Base-by-base conservation (phyloP, 1,140 invertebrate species). In the Druon quercuslanigerum region DNA sequence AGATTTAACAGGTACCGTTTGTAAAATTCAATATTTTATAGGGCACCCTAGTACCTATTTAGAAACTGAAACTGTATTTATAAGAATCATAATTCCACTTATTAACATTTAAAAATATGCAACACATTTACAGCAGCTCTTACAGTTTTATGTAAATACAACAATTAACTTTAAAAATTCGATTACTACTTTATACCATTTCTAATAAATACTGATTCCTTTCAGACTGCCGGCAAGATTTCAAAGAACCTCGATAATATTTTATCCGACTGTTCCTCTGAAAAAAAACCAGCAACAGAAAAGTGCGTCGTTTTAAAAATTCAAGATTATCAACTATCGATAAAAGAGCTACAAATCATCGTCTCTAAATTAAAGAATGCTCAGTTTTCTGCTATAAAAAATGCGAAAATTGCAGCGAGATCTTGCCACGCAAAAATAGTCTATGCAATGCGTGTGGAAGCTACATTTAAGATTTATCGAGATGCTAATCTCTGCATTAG, bases 381-480 rank as follows among this genome's bases (percentile, higher is more conserved):
- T 16, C 25, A 14, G 8, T 33, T 66, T 25, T 40, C 57, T 7
- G 25, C n/a, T 5, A n/a, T 16, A 3, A 66, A 66, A 66, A 66
- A 40, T 66, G 57, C 40, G 6, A 66, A 66, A 40, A 25, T 16
- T 40, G 4, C 57, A n/a, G 25, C 57, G 4, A 66, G 14, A 16
- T 13, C 25, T 13, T 66, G 57, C n/a, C 25, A 66, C 13, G 13
- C 57, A 40, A 66, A 66, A 66, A 14, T 66, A 7, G 57, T 66
- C 25, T 66, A 66, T 14, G 20, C 33, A 16, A 66, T 66, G 57
- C 57, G 57, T 14, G 57, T 66, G 1, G 57, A 66, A 66, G 57
- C 57, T 5, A 66, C 57, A 66, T 66, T 66, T 66, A 66, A 66
- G 40, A 33, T 66, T 66, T 66, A 66, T 16, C 57, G 57, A 40